Conservation (phyloP, 2,113 vertebrate species). For the Ochotona princeps region DNA sequence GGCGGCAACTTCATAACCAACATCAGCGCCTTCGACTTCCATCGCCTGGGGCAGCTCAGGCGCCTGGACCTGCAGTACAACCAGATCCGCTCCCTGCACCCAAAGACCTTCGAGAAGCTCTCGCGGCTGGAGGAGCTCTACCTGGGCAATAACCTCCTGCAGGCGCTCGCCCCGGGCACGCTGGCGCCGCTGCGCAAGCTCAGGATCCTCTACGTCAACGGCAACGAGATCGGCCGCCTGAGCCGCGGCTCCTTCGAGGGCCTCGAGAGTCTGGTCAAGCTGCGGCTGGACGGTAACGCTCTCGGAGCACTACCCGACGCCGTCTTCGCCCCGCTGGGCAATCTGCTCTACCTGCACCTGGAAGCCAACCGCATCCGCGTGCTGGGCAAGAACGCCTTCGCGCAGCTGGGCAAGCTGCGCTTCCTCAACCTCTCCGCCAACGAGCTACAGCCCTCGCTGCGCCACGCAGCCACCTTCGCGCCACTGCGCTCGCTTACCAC, state of each 20-base stretch:
- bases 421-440: slow-evolving; percentile 95
- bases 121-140: slow-evolving; percentile 93
- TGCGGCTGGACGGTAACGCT: slow-evolving; percentile 93
- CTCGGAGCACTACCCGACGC: slow-evolving; percentile 91
- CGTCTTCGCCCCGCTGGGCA: slow-evolving; percentile 90
- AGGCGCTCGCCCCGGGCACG: slow-evolving; percentile 87
- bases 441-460: slow-evolving; percentile 89
- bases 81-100: slow-evolving; percentile 91
- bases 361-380: slow-evolving; percentile 94
- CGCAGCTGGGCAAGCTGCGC: slow-evolving; percentile 91
- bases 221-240: slow-evolving; percentile 91
- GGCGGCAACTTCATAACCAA: slow-evolving; percentile 96
- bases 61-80: slow-evolving; percentile 96
- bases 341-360: slow-evolving; percentile 93
- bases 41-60: slow-evolving; percentile 89
- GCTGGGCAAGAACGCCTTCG: slow-evolving; percentile 92
- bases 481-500: slow-evolving; percentile 91
- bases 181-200: slow-evolving; percentile 91
- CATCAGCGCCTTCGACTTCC: slow-evolving; percentile 92
- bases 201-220: slow-evolving; percentile 92
- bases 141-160: slow-evolving; percentile 94
- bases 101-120: slow-evolving; percentile 93
- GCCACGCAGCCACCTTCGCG: slow-evolving; percentile 88
- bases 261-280: slow-evolving; percentile 90
- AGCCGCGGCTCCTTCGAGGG: slow-evolving; percentile 88